phyloP scores from a whole-genome alignment of 35 echinoderm and acorn worm genomes.

The Lytechinus variegatus region DNA sequence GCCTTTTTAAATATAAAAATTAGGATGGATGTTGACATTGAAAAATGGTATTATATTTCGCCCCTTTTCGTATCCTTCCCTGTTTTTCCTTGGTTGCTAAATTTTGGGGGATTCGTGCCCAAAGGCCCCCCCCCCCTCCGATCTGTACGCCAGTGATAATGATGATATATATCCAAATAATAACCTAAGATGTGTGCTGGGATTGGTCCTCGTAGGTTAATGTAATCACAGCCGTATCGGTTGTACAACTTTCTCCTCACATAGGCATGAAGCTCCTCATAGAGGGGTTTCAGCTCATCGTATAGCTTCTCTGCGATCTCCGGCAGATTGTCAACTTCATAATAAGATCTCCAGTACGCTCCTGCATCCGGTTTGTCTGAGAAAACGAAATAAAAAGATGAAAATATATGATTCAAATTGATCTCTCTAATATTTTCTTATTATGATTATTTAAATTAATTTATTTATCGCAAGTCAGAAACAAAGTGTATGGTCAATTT shows the following conservation, averaged over 20 bases:
- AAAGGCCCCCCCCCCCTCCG: too few relatives aligned
- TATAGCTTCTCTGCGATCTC: slow-evolving; percentile 54
- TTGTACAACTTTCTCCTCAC: slow-evolving; percentile 73
- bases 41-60: too few relatives aligned
- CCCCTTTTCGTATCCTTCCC: too few relatives aligned
- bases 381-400: not conserved
- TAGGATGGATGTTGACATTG: too few relatives aligned
- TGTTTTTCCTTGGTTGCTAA: too few relatives aligned
- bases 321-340: slow-evolving; percentile 56
- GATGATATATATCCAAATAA: not conserved
- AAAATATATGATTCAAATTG: not conserved
- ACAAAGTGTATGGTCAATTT: too few relatives aligned
- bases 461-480: too few relatives aligned
- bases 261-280: slow-evolving; percentile 78
- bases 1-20: too few relatives aligned
- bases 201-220: slow-evolving; percentile 74
- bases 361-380: slow-evolving; percentile 76
- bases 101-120: too few relatives aligned
- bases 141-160: too few relatives aligned
- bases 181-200: slow-evolving; percentile 81
- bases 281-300: slow-evolving; percentile 66
- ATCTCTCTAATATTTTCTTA: not conserved
- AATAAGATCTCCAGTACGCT: slow-evolving; percentile 69
- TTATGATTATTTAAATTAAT: too few relatives aligned
- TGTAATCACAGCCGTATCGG: slow-evolving; percentile 65